Base-by-base conservation (phyloP, 1,140 invertebrate genomes). In the Chymomyza costata region DNA sequence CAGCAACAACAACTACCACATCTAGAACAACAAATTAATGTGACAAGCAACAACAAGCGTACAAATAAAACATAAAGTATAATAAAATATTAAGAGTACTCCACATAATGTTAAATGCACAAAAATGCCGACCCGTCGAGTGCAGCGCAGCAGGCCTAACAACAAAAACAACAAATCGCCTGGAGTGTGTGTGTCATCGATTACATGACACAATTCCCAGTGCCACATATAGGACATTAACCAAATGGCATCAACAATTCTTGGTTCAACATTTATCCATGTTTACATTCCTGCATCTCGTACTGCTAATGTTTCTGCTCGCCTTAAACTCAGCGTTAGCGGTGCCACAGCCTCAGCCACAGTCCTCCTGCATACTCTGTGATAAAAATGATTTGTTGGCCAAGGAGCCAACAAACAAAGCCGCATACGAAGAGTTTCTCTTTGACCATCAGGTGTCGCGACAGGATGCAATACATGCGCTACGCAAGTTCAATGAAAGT, bases 381-480 rank as follows among this genome's bases (percentile, higher is more conserved):
- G 62, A 83, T 58, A 82, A 74, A 39, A 76, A 76, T 31, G 78
- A 84, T 34, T 40, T 73, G 16, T 43, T 49, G 13, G 35, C 51
- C 11, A 58, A 55, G 6, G 48, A 39, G 11, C 50, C 69, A 1
- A 46, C 46, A 0, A 50, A 54, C 28, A 56, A 45, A 16, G 55
- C 46, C 6, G 67, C 39, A 31, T 80, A 68, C 30, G 76, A 82
- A 41, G 83, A 85, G 44, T 76, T 56, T 40, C 65, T 47, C n/a
- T 76, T 85, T 7, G 83, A 85, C 39, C 83, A 85, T 51, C 71
- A 85, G 51, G 83, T 85, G 13, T 56, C 81, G 25, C 61, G 65
- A 18, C 38, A 62, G 17, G 69, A 84, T 14, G 83, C 83, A 6
- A 82, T 83, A 15, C 38, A 65, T 10, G 68, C 68, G 3, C 43